Conservation (phyloP, 2,113 vertebrate genomes). For the Trematomus loennbergii region DNA sequence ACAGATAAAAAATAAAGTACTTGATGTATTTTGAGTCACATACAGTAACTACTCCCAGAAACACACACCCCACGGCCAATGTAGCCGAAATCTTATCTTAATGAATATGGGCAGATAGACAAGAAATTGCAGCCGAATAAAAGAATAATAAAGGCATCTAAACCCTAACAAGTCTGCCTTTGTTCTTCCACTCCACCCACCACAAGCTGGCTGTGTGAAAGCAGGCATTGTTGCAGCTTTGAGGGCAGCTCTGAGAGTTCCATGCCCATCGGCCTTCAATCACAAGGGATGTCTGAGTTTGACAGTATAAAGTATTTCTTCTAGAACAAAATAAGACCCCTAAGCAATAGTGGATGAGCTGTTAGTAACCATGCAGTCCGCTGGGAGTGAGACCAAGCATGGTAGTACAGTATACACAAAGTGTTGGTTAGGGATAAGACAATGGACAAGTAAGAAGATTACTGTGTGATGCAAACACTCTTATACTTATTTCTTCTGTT, state of each 20-base stretch:
- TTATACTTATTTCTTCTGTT: constrained; percentile 41
- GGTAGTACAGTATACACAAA: constrained; percentile 71
- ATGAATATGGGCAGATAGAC: constrained; percentile 73
- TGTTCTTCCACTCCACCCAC: constrained; percentile 83
- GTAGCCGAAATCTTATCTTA: constrained; percentile 60
- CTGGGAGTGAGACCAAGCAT: constrained; percentile 73
- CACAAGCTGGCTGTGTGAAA: constrained; percentile 71
- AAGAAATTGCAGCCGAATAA: constrained; percentile 77
- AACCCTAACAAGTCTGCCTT: constrained; percentile 79
- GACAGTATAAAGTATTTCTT: constrained; percentile 84
- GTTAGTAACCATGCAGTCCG: constrained; percentile 77
- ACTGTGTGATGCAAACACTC: constrained; percentile 56
- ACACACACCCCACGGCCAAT: constrained; percentile 45
- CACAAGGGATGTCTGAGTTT: constrained; percentile 83
- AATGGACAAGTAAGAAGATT: constrained; percentile 64
- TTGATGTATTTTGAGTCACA: constrained; percentile 46
- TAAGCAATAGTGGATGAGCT: constrained; percentile 82
- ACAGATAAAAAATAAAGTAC: constrained; percentile 30
- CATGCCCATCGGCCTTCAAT: constrained; percentile 83
- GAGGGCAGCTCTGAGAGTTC: constrained; percentile 84
- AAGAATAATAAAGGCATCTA: constrained; percentile 80
- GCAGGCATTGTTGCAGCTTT: constrained; percentile 78
- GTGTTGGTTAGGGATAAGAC: constrained; percentile 77
- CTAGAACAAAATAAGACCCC: constrained; percentile 81
- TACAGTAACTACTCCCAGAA: constrained; percentile 30